These are phyloP conservation scores for Parascotia fuliginaria DNA, from an alignment of 2,888 invertebrate genomes.

Conservation along the genomic window DNA sequence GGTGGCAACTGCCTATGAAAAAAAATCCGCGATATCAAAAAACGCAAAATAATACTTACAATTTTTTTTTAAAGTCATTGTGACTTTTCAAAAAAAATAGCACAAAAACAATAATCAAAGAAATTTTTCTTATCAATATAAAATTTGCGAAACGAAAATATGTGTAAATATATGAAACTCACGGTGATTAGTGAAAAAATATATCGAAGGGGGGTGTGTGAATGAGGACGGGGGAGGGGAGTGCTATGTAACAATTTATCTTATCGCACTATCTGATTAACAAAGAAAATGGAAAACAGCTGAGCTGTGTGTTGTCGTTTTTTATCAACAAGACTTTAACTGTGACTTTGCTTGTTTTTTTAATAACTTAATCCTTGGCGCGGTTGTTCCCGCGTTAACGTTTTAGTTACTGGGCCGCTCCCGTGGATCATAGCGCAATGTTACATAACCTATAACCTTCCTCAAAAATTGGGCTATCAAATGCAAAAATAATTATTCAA, in stretches of 20 bases:
- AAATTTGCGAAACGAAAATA: not conserved
- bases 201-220: not conserved
- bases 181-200: slow-evolving; percentile 20
- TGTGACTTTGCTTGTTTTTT: no score
- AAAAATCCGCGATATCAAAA: no score
- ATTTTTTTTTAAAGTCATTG: not conserved
- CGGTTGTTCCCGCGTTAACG: no score
- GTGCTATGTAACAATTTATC: not conserved
- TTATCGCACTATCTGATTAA: not conserved
- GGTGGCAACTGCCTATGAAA: no score
- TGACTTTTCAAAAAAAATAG: not conserved
- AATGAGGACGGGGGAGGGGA: not conserved
- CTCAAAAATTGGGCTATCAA: no score
- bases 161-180: slow-evolving; percentile 4
- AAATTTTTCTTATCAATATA: slow-evolving; percentile 2
- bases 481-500: no score
- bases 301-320: not conserved
- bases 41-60: not conserved
- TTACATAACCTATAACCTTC: no score
- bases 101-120: not conserved
- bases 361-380: no score
- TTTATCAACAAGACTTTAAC: not conserved
- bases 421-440: no score
- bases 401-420: no score
- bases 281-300: not conserved